Evolutionary conservation across 2,113 vertebrate genomes (phyloP).

Genomic region (Ursus arctos): DNA sequence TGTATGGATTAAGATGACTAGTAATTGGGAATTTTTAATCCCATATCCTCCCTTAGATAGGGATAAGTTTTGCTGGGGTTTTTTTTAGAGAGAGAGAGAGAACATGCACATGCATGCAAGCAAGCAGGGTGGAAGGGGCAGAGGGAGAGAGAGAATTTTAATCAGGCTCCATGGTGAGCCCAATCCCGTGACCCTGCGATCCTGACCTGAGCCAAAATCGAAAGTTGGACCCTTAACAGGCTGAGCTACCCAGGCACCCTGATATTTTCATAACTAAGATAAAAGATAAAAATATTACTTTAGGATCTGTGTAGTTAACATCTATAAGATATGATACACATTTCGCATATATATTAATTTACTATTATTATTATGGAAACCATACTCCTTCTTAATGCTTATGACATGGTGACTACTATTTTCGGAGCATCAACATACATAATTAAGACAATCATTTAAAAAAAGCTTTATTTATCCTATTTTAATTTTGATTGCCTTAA

Average conservation of each 20-base stretch:
- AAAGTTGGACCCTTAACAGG: too few relatives aligned
- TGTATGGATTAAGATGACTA: neutral
- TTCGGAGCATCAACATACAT: neutral
- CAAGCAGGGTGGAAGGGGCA: neutral
- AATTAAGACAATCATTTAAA: neutral
- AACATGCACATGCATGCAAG: neutral
- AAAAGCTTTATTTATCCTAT: neutral
- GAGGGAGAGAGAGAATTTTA: neutral
- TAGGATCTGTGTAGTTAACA: neutral
- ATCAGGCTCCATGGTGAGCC: too few relatives aligned
- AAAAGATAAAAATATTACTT: neutral
- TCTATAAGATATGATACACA: neutral
- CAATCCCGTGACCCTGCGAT: too few relatives aligned
- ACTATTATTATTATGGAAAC: neutral
- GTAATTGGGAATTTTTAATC: neutral
- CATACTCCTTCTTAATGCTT: neutral
- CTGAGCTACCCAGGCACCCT: neutral
- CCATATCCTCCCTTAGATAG: neutral
- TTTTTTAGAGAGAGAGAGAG: neutral
- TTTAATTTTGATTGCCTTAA: constrained; percentile 1
- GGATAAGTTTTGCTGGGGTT: neutral
- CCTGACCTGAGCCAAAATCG: too few relatives aligned
- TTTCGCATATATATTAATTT: neutral
- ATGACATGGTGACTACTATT: neutral
- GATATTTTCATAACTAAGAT: neutral